Evolutionary conservation across 2,113 vertebrate species (phyloP).

Genomic region (Australoheros scitulus): DNA sequence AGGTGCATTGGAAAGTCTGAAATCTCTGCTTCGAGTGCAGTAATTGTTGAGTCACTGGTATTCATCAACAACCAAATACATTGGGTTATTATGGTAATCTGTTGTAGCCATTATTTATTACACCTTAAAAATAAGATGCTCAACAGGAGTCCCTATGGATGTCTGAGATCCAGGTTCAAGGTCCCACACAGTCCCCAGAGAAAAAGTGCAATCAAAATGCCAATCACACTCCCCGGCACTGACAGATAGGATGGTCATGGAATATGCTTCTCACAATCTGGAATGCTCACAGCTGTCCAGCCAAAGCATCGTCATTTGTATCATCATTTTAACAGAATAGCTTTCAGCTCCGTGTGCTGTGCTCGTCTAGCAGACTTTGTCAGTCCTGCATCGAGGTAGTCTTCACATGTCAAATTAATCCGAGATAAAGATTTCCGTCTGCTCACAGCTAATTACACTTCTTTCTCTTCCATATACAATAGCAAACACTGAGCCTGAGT

Average conservation of each 20-base stretch:
- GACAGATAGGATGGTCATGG: conserved; percentile 34
- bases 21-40: not conserved
- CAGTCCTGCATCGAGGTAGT: not conserved
- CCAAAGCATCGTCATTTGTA: not conserved
- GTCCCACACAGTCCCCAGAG: conserved; percentile 13
- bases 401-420: not conserved
- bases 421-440: conserved; percentile 44
- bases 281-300: not conserved
- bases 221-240: conserved; percentile 24
- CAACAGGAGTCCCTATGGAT: not conserved
- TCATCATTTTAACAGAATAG: conserved; percentile 8
- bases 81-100: not conserved
- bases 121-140: not conserved
- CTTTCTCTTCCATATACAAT: conserved; percentile 22
- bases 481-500: conserved; percentile 8
- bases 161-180: conserved; percentile 30
- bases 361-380: not conserved
- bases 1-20: not conserved
- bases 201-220: conserved; percentile 38
- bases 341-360: not conserved
- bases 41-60: not conserved
- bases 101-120: not conserved
- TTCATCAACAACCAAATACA: not conserved
- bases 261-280: conserved; percentile 21
- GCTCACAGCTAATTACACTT: conserved; percentile 23